Base-by-base conservation (phyloP, 2,888 invertebrate genomes). In the Hypomecis punctinalis region DNA sequence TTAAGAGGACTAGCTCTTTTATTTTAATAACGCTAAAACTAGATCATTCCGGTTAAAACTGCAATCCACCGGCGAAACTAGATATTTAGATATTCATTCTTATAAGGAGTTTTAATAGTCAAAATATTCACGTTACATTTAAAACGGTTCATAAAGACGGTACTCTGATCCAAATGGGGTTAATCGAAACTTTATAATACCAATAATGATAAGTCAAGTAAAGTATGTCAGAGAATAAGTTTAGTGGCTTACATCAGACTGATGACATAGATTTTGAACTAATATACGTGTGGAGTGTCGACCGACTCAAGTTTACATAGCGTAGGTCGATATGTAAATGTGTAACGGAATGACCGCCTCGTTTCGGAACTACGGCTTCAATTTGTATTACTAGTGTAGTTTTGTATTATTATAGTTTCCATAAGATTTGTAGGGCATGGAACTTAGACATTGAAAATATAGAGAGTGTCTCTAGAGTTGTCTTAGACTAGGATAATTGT, bases 261-360 rank as follows among this genome's bases (percentile, higher is more conserved):
- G 42, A 35, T 48, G 65, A 51, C 65, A 61, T 48, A 66, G 53
- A 57, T 66, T 55, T 60, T 37, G 13, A 47, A 40, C 40, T 37
- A 13, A 39, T 39, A 13, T 39, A 39, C 39, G 36, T 35, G 45
- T 54, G 40, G 40, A 33, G 57, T 65, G 61, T 55, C 23, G 52
- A 60, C 23, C 57, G n/a, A 35, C 36, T 23, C 40, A 33, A 43
- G 43, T 67, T 56, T 48, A 61, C 53, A 48, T 61, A 51, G 60
- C 53, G 63, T 64, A 55, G 61, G 61, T 36, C 39, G 61, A 61
- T 67, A 62, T 68, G 59, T 49, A 53, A 60, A 68, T 68, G 39
- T 51, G 37, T 64, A 64, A 64, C 61, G 63, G 59, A 67, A 64
- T 42, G 37, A 40, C 40, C 55, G 61, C 53, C 65, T 61, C 45